Evolutionary conservation across 1,140 invertebrate genomes (phyloP).

Genomic region (Homalodisca vitripennis): DNA sequence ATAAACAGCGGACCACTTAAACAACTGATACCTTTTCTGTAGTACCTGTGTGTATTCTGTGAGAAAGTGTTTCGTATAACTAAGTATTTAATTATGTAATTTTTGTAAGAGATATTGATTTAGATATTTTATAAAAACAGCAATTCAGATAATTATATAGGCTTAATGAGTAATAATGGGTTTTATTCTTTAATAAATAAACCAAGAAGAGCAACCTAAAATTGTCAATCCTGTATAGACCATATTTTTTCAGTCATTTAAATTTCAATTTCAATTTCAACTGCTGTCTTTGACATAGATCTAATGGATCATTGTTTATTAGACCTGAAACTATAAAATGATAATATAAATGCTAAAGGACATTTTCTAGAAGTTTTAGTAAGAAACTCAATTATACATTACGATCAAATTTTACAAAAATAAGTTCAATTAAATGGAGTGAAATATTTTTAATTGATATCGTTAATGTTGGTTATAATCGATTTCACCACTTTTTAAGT

Average conservation of each 20-base stretch:
- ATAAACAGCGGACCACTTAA: too few species aligned
- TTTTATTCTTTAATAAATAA: constrained; percentile 1
- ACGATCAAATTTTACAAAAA: background rate
- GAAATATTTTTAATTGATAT: background rate
- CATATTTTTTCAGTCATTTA: background rate
- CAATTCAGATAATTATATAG: background rate
- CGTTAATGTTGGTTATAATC: background rate
- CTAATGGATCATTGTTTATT: constrained; percentile 1
- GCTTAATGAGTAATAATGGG: background rate
- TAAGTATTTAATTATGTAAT: background rate
- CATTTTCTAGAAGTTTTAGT: background rate
- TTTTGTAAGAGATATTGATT: constrained; percentile 11
- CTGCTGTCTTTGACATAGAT: background rate
- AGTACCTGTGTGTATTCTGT: too few species aligned
- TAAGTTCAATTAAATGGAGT: background rate
- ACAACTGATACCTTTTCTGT: too few species aligned
- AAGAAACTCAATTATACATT: background rate
- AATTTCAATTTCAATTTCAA: background rate
- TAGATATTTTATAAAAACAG: background rate
- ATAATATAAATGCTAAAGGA: background rate
- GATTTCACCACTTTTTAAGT: background rate
- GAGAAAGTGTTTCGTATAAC: too few species aligned
- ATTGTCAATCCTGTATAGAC: background rate
- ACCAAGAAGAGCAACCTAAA: background rate
- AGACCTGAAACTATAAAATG: background rate